Conservation (phyloP, 2,797 vertebrate genomes). For the Poecile montanus region DNA sequence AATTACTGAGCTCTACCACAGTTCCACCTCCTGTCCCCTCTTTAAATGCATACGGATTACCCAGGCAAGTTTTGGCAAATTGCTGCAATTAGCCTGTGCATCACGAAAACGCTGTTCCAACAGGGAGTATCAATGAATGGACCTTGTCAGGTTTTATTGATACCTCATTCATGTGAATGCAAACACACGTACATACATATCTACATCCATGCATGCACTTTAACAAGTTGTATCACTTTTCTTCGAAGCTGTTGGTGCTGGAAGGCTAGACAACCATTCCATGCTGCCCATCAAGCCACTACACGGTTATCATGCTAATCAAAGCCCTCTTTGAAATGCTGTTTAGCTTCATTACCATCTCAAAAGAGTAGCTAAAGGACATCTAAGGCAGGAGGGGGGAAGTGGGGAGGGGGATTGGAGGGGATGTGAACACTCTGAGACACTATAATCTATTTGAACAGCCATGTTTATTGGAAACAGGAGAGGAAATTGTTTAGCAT, state of each 20-base stretch:
- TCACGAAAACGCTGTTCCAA: background rate
- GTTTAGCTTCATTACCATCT: conserved; percentile 66
- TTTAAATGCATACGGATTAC: background rate
- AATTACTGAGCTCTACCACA: background rate
- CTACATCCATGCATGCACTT: background rate
- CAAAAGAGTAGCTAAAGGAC: conserved; percentile 59
- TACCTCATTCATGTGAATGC: background rate
- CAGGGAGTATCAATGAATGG: background rate
- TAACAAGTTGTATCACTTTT: background rate
- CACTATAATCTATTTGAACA: conserved; percentile 62
- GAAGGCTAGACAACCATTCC: conserved; percentile 32
- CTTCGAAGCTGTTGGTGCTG: background rate
- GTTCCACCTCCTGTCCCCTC: background rate
- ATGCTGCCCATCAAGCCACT: conserved; percentile 32
- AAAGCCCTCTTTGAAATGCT: conserved; percentile 48
- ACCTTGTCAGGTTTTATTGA: background rate
- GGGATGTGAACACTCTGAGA: conserved; percentile 17
- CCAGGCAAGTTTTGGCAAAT: conserved; percentile 38
- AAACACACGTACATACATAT: background rate
- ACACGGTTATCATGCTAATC: conserved; percentile 62
- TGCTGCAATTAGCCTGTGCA: conserved; percentile 1
- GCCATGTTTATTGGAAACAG: conserved; percentile 53
- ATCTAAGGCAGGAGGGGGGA: background rate
- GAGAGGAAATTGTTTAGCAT: conserved; percentile 47
- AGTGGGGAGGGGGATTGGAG: background rate